phyloP scores from a whole-genome alignment of 2,888 invertebrate species.

The Melanostoma mellinum region DNA sequence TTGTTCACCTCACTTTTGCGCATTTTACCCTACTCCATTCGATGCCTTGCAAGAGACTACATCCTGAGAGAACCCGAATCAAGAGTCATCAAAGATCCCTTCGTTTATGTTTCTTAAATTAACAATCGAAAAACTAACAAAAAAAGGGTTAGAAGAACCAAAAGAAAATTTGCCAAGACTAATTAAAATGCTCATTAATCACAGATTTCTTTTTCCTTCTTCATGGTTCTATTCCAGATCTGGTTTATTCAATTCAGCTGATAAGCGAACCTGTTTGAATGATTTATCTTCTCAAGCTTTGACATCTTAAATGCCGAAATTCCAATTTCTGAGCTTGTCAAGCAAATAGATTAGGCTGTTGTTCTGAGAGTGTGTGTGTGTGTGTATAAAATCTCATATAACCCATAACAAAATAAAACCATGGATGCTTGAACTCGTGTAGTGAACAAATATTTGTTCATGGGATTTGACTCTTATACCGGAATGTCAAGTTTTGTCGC shows the following conservation, averaged over 20 bases:
- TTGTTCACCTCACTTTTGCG: slow-evolving; percentile 29
- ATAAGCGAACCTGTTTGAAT: slow-evolving; percentile 71
- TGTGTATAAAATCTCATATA: slow-evolving; percentile 31
- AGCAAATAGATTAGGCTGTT: slow-evolving; percentile 63
- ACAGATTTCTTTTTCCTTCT: slow-evolving; percentile 17
- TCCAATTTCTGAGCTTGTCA: slow-evolving; percentile 35
- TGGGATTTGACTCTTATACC: slow-evolving; percentile 58
- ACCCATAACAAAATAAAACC: background rate
- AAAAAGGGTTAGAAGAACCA: slow-evolving; percentile 41
- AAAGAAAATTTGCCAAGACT: slow-evolving; percentile 39
- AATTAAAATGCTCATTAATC: slow-evolving; percentile 69
- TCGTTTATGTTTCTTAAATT: slow-evolving; percentile 43
- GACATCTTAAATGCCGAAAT: slow-evolving; percentile 45
- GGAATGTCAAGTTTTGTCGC: slow-evolving; percentile 72
- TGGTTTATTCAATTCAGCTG: slow-evolving; percentile 59
- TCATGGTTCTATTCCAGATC: slow-evolving; percentile 52
- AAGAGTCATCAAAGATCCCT: slow-evolving; percentile 55
- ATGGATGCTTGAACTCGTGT: slow-evolving; percentile 50
- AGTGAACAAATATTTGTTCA: slow-evolving; percentile 69
- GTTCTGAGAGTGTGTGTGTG: slow-evolving; percentile 9
- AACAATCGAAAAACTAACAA: background rate
- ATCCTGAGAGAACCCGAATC: slow-evolving; percentile 61
- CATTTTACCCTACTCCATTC: slow-evolving; percentile 49
- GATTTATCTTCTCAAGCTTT: slow-evolving; percentile 66
- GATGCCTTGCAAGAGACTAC: slow-evolving; percentile 59